These are phyloP conservation scores for Ammodytes dubius DNA, from an alignment of 2,113 vertebrate species.

Conservation along the genomic window DNA sequence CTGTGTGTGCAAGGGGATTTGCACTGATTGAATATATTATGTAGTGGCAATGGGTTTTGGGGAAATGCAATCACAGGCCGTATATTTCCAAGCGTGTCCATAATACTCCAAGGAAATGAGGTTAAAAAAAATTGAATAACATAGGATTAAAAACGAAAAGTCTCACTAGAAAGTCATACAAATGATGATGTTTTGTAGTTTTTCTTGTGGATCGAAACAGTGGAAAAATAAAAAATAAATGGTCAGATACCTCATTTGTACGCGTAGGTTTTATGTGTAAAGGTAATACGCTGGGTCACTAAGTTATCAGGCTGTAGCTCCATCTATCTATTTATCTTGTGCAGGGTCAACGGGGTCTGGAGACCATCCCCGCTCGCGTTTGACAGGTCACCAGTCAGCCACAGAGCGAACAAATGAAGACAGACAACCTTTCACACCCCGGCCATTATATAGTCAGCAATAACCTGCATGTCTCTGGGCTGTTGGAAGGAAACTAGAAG, in stretches of 20 bases:
- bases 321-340: no score
- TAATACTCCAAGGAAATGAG: background rate
- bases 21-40: constrained; percentile 36
- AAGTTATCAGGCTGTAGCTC: no score
- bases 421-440: background rate
- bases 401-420: background rate
- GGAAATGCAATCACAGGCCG: constrained; percentile 18
- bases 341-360: no score
- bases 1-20: constrained; percentile 46
- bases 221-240: no score
- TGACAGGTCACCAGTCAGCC: background rate
- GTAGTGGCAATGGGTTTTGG: constrained; percentile 2
- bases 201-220: background rate
- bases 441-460: no score
- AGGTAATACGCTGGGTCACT: no score
- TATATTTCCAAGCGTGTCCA: constrained; percentile 15
- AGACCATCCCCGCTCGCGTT: no score
- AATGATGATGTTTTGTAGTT: background rate
- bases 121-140: background rate
- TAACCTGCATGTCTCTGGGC: background rate
- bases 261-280: no score
- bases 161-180: background rate
- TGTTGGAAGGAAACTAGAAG: background rate
- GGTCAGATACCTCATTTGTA: no score
- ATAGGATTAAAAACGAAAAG: background rate